These are phyloP conservation scores for Lacerta bilineata DNA, from an alignment of 2,797 vertebrate genomes.

Conservation along the genomic window DNA sequence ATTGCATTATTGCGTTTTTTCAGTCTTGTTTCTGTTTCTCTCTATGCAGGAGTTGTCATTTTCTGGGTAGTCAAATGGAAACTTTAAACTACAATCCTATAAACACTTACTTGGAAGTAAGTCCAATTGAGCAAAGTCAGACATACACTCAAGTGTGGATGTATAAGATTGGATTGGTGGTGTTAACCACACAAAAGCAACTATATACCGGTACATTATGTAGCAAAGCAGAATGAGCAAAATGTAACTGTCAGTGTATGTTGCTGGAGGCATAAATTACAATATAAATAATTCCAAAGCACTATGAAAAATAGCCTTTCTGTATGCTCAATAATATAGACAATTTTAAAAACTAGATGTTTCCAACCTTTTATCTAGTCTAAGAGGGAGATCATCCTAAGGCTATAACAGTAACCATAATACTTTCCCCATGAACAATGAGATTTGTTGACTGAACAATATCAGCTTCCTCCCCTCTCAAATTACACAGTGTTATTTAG, in stretches of 20 bases:
- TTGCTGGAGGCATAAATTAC: not conserved
- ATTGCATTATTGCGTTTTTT: not conserved
- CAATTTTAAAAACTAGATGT: conserved; percentile 21
- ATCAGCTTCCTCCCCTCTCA: conserved; percentile 35
- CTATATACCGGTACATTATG: not conserved
- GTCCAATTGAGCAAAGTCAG: not conserved
- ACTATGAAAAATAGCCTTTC: too few species aligned
- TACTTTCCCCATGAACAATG: conserved; percentile 43
- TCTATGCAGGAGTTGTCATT: not conserved
- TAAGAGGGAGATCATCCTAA: not conserved
- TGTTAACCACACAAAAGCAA: not conserved
- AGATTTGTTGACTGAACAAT: conserved; percentile 31
- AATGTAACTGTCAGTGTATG: not conserved
- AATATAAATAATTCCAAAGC: not conserved
- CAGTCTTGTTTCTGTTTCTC: not conserved
- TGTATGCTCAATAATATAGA: too few species aligned
- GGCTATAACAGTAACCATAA: conserved; percentile 23
- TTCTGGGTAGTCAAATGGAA: not conserved
- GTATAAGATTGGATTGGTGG: not conserved
- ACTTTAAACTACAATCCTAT: not conserved
- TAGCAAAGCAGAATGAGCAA: not conserved
- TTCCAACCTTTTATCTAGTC: too few species aligned
- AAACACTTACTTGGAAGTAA: not conserved
- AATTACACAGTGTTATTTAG: conserved; percentile 26
- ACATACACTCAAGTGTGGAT: not conserved